Evolutionary conservation across 1,140 invertebrate species (phyloP).

Genomic region (Papilio aristodemus): DNA sequence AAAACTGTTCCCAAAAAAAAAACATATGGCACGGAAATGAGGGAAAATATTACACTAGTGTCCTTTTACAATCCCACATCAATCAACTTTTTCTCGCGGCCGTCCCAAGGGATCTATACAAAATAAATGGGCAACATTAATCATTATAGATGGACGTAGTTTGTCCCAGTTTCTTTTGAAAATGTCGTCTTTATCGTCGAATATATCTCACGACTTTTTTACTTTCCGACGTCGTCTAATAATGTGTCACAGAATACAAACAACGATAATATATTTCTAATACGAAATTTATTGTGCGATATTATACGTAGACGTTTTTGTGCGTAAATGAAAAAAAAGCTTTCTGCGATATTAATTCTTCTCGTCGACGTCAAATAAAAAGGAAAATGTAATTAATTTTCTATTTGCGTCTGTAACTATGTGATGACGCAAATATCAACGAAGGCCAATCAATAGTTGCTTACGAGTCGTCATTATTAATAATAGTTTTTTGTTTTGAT

Average conservation of each 20-base stretch:
- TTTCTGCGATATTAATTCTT: constrained; percentile 10
- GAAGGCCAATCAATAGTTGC: constrained; percentile 7
- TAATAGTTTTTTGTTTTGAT: not conserved
- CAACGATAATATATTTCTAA: constrained; percentile 26
- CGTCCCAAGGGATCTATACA: constrained; percentile 53
- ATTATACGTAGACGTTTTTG: constrained; percentile 4
- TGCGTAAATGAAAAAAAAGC: constrained; percentile 17
- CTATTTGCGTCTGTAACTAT: constrained; percentile 31
- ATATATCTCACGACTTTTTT: constrained; percentile 45
- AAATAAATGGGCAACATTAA: constrained; percentile 71
- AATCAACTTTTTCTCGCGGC: constrained; percentile 67
- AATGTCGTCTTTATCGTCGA: constrained; percentile 53
- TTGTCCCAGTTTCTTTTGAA: constrained; percentile 51
- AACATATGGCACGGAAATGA: constrained; percentile 55
- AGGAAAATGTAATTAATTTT: constrained; percentile 28
- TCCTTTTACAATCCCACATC: constrained; percentile 58
- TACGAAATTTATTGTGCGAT: constrained; percentile 15
- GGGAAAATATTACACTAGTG: constrained; percentile 56
- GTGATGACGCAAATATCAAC: constrained; percentile 36
- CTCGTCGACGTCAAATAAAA: not conserved
- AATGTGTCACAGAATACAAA: constrained; percentile 36
- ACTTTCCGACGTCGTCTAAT: constrained; percentile 38
- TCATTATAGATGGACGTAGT: constrained; percentile 66
- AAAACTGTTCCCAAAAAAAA: constrained; percentile 46
- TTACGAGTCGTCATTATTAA: not conserved